Evolutionary conservation across 2,888 invertebrate genomes (phyloP).

Genomic region (Andrena minutula): DNA sequence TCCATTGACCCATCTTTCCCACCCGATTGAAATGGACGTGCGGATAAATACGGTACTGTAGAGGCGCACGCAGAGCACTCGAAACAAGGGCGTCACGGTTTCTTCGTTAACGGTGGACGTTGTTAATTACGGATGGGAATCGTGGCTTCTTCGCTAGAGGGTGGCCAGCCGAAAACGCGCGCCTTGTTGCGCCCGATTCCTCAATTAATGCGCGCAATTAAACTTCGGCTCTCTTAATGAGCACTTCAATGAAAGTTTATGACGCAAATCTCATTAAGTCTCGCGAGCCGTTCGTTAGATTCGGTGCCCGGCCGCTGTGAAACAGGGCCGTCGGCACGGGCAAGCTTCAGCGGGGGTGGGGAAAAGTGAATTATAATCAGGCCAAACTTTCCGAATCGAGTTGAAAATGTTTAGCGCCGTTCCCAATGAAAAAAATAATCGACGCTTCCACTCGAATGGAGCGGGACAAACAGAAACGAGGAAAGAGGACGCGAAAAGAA

Average conservation of each 20-base stretch:
- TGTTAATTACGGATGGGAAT: slow-evolving; percentile 41
- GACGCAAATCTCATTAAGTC: slow-evolving; percentile 49
- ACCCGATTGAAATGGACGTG: neutral
- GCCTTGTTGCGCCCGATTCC: slow-evolving; percentile 41
- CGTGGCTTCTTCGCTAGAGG: neutral
- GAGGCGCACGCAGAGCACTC: slow-evolving; percentile 2
- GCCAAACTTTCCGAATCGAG: slow-evolving; percentile 19
- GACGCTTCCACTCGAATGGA: neutral
- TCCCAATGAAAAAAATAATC: neutral
- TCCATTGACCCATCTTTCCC: neutral
- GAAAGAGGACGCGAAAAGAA: neutral
- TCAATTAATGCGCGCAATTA: slow-evolving; percentile 59
- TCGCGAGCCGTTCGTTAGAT: slow-evolving; percentile 35
- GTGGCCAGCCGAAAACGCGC: slow-evolving; percentile 17
- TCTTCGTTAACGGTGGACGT: slow-evolving; percentile 16
- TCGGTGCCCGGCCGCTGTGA: slow-evolving; percentile 1
- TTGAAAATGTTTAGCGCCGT: neutral
- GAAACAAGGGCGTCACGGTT: slow-evolving; percentile 2
- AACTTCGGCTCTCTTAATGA: slow-evolving; percentile 58
- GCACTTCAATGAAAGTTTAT: slow-evolving; percentile 51
- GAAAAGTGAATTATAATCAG: slow-evolving; percentile 26
- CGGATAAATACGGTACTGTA: neutral
- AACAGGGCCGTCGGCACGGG: slow-evolving; percentile 17
- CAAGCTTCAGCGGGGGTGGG: neutral
- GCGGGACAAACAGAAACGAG: neutral